A percentile compares a stretch with the other conserved stretches of the same genome.
These are phyloP conservation scores for Solen grandis DNA, from an alignment of 1,140 invertebrate species.

Conservation along the genomic window DNA sequence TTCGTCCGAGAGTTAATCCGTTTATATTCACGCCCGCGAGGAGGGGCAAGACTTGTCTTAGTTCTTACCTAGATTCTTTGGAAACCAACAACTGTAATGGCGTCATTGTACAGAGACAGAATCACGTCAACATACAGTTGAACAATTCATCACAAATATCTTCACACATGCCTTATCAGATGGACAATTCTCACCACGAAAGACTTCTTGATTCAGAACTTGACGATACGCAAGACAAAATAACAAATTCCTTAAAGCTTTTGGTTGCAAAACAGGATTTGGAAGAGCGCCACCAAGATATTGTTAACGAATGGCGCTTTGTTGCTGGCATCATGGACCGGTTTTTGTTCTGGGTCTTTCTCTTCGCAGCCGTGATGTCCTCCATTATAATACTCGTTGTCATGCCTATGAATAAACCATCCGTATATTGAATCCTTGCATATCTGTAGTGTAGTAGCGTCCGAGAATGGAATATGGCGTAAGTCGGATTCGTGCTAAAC, in stretches of 20 bases:
- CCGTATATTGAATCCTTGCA: slow-evolving; percentile 10
- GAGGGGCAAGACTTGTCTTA: slow-evolving; percentile 54
- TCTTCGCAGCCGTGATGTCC: slow-evolving; percentile 84
- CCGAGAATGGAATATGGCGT: too few species aligned
- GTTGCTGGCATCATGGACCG: slow-evolving; percentile 99
- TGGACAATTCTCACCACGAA: slow-evolving; percentile 37
- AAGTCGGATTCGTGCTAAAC: too few species aligned
- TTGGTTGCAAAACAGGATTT: slow-evolving; percentile 69
- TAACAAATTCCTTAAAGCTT: slow-evolving; percentile 65
- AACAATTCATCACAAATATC: not conserved
- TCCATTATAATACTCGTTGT: slow-evolving; percentile 49
- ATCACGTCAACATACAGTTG: not conserved
- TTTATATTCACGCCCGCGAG: slow-evolving; percentile 26
- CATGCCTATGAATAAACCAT: slow-evolving; percentile 51
- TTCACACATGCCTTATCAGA: slow-evolving; percentile 38
- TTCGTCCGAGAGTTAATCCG: slow-evolving; percentile 52
- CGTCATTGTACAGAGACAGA: not conserved
- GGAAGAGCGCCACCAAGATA: slow-evolving; percentile 69
- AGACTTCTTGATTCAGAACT: slow-evolving; percentile 2
- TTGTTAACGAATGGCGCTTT: slow-evolving; percentile 95
- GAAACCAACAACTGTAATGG: slow-evolving; percentile 56
- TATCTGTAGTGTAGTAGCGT: too few species aligned
- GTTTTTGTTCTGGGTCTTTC: slow-evolving; percentile 98
- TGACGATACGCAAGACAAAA: slow-evolving; percentile 60
- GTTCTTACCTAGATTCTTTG: slow-evolving; percentile 50